phyloP scores from a whole-genome alignment of 2,888 invertebrate species.

The Tinea trinotella region DNA sequence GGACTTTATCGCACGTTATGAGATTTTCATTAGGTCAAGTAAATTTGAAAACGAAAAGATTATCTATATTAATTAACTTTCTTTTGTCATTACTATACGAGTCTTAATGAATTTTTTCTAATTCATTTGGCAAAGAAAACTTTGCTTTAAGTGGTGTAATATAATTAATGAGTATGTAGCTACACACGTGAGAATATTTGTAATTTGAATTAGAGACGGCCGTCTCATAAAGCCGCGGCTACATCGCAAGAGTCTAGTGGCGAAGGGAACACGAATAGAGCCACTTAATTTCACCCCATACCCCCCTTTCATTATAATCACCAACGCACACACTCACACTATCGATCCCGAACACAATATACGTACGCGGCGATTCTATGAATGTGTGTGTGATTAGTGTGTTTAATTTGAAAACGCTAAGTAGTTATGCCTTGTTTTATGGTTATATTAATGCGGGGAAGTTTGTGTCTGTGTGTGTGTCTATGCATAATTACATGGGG shows the following conservation, averaged over 20 bases:
- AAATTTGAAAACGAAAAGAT: no score
- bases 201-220: background rate
- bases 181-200: no score
- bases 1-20: no score
- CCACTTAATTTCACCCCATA: constrained; percentile 70
- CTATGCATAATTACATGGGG: constrained; percentile 56
- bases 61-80: no score
- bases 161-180: no score
- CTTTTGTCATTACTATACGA: no score
- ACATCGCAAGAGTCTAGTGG: constrained; percentile 19
- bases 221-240: constrained; percentile 11
- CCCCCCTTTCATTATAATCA: constrained; percentile 70
- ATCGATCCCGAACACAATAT: constrained; percentile 52
- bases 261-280: constrained; percentile 62
- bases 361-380: constrained; percentile 33
- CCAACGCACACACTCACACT: constrained; percentile 54
- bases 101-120: no score
- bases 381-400: constrained; percentile 70
- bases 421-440: constrained; percentile 66
- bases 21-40: no score
- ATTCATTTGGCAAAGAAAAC: no score
- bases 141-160: no score
- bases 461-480: constrained; percentile 30
- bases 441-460: constrained; percentile 41
- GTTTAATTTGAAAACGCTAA: constrained; percentile 73